phyloP scores from a whole-genome alignment of 64 coral and sea anemone genomes.

The Cladopsammia gracilis region DNA sequence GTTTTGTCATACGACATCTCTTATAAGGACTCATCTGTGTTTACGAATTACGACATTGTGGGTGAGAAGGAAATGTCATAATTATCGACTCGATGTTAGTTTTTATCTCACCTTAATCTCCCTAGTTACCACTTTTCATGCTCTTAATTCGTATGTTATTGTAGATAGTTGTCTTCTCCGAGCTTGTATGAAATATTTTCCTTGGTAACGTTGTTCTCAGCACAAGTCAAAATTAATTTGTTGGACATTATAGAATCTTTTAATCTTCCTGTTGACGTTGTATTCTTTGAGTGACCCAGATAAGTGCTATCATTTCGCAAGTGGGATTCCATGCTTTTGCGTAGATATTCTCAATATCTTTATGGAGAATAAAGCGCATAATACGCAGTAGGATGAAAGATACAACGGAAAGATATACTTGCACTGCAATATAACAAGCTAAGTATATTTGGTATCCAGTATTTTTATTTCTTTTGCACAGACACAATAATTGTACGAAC shows the following conservation, averaged over 20 bases:
- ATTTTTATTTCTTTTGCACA: no score
- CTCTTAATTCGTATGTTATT: not conserved
- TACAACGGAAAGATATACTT: no score
- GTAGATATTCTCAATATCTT: not conserved
- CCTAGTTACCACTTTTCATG: not conserved
- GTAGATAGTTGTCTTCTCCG: not conserved
- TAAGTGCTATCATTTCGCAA: not conserved
- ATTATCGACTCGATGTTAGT: not conserved
- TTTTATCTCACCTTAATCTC: not conserved
- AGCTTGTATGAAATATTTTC: not conserved
- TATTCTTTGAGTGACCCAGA: not conserved
- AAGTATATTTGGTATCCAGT: no score
- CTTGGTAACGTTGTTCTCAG: no score
- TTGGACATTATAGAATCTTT: no score
- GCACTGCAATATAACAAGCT: no score
- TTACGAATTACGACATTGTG: slow-evolving; percentile 38
- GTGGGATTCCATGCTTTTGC: not conserved
- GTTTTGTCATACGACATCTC: not conserved
- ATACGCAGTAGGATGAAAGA: no score
- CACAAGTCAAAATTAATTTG: no score
- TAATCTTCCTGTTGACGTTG: not conserved
- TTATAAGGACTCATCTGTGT: not conserved
- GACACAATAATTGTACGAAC: no score
- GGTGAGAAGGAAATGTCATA: not conserved
- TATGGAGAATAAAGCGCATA: not conserved